Evolutionary conservation across 2,797 vertebrate species (phyloP).

Genomic region (Psittacula derbiana): DNA sequence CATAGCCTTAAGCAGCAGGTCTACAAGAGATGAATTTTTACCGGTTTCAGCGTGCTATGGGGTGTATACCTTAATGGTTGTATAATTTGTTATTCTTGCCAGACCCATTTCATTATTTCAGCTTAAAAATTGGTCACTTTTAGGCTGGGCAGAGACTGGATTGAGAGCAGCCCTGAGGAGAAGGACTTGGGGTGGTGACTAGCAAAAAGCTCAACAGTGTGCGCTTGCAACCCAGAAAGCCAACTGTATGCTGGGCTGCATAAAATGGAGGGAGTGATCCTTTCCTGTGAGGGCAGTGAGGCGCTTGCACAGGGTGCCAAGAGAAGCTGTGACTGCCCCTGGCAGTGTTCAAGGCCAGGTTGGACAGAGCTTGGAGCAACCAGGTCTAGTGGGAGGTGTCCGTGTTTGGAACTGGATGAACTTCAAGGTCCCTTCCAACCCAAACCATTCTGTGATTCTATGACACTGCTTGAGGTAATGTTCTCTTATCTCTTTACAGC

Average conservation of each 20-base stretch:
- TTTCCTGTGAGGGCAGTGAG: background rate
- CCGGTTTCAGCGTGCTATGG: background rate
- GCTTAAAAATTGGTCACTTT: background rate
- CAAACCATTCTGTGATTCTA: background rate
- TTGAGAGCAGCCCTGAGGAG: background rate
- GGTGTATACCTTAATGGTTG: background rate
- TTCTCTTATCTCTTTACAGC: background rate
- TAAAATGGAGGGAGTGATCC: background rate
- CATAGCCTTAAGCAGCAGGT: background rate
- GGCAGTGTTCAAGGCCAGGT: background rate
- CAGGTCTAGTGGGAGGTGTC: background rate
- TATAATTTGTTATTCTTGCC: background rate
- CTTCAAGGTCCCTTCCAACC: background rate
- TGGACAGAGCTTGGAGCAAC: background rate
- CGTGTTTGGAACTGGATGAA: background rate
- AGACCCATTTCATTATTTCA: background rate
- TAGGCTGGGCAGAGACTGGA: background rate
- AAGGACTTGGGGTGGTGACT: background rate
- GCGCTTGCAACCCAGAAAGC: background rate
- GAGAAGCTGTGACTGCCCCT: background rate
- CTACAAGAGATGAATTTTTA: accelerated
- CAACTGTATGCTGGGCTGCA: background rate
- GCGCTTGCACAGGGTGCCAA: background rate
- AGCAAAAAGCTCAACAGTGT: background rate
- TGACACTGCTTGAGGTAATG: background rate